Conservation (phyloP, 2,888 invertebrate genomes). For the Harpalus rubripes region DNA sequence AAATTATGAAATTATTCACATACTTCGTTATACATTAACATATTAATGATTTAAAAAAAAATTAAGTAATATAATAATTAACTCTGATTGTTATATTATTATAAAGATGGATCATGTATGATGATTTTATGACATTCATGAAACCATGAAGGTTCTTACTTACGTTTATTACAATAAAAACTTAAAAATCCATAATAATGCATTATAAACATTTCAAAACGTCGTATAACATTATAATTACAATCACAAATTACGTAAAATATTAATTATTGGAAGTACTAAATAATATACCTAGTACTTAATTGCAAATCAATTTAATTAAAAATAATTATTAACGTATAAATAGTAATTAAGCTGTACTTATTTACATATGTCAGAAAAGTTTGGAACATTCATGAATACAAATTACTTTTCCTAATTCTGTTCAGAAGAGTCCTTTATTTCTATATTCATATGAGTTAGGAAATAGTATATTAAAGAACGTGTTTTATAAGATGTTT, state of each 20-base stretch:
- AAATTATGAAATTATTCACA: neutral
- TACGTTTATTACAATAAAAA: conserved; percentile 15
- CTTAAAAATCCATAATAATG: neutral
- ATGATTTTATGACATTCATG: neutral
- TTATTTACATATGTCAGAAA: neutral
- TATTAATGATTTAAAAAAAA: neutral
- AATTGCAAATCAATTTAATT: conserved; percentile 4
- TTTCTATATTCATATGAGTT: too few relatives aligned
- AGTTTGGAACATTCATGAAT: neutral
- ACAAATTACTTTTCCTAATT: neutral
- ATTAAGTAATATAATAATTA: neutral
- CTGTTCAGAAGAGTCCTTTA: neutral
- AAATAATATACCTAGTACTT: neutral
- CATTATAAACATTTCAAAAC: conserved; percentile 9
- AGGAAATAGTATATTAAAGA: too few relatives aligned
- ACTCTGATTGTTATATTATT: neutral
- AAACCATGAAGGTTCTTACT: neutral
- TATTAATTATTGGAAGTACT: neutral
- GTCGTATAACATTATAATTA: neutral
- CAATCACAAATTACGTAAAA: neutral
- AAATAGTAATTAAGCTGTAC: neutral
- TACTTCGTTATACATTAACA: conserved; percentile 19
- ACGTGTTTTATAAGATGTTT: too few relatives aligned
- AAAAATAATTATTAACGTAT: neutral
- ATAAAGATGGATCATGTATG: neutral